Conservation (phyloP, 2,888 invertebrate species). For the Mycalesis mineus region DNA sequence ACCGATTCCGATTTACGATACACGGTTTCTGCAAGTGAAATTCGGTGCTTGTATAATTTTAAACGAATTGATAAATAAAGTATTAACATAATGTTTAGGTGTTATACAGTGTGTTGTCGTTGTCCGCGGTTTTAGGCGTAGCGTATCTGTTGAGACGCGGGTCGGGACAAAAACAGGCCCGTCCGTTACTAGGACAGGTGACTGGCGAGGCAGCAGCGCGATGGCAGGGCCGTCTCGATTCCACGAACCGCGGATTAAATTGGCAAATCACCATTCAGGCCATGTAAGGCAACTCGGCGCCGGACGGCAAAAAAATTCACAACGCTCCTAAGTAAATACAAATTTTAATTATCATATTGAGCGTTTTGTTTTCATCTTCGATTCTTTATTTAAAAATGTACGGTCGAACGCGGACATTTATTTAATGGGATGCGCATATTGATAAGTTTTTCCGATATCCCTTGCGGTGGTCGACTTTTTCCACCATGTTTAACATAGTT, state of each 20-base stretch:
- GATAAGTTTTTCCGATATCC: constrained; percentile 63
- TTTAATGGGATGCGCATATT: constrained; percentile 72
- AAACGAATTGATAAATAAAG: constrained; percentile 30
- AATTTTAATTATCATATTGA: constrained; percentile 74
- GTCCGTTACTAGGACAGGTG: constrained; percentile 43
- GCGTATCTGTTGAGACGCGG: constrained; percentile 2
- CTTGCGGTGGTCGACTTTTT: constrained; percentile 71
- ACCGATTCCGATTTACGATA: constrained; percentile 50
- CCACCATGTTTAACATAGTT: constrained; percentile 62
- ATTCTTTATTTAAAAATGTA: constrained; percentile 61
- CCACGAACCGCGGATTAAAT: constrained; percentile 62
- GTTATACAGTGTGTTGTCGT: constrained; percentile 22
- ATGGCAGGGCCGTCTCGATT: constrained; percentile 50
- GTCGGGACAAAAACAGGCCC: constrained; percentile 37
- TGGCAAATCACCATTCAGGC: constrained; percentile 64
- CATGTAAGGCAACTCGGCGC: constrained; percentile 62
- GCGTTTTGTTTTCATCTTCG: constrained; percentile 65
- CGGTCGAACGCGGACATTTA: constrained; percentile 50
- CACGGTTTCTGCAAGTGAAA: constrained; percentile 42
- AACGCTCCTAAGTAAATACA: constrained; percentile 65
- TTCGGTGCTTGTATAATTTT: constrained; percentile 32
- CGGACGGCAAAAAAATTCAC: constrained; percentile 52
- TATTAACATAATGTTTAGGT: constrained; percentile 29
- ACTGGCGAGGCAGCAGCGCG: constrained; percentile 31
- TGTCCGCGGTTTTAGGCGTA: constrained; percentile 6